These are phyloP conservation scores for Chrosomus eos DNA, from an alignment of 2,797 vertebrate species.

Conservation along the genomic window DNA sequence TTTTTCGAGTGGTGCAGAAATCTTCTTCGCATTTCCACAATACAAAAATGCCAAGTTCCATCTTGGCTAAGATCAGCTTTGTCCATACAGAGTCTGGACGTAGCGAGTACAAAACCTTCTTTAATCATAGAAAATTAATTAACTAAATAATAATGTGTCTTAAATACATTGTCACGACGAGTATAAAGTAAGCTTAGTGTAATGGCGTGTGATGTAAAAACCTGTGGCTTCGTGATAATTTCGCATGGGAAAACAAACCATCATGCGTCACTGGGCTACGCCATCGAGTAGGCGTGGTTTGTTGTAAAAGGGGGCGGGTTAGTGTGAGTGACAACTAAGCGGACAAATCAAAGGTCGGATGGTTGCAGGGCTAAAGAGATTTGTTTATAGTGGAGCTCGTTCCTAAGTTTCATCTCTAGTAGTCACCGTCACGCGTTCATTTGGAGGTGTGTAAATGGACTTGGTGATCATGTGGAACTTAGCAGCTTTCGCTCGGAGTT, in stretches of 20 bases:
- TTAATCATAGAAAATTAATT: neutral
- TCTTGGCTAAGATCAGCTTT: slow-evolving; percentile 93
- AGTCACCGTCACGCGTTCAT: neutral
- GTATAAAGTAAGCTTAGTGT: neutral
- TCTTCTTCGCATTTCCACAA: slow-evolving; percentile 69
- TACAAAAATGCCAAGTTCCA: slow-evolving; percentile 97
- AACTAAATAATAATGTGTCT: too few species aligned
- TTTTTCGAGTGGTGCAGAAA: neutral
- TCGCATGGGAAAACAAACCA: slow-evolving; percentile 9
- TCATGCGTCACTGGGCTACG: neutral
- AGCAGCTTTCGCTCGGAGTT: slow-evolving; percentile 35
- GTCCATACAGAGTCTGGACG: slow-evolving; percentile 85
- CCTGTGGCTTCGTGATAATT: slow-evolving; percentile 10
- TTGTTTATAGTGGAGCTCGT: slow-evolving; percentile 24
- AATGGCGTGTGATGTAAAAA: slow-evolving; percentile 26
- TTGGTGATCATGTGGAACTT: slow-evolving; percentile 33
- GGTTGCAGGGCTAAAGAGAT: neutral
- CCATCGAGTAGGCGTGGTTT: neutral
- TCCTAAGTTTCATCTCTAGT: neutral
- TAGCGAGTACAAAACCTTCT: slow-evolving; percentile 91
- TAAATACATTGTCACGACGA: neutral
- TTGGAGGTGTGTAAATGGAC: neutral
- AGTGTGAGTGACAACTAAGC: neutral
- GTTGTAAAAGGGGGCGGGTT: neutral
- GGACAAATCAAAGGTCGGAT: slow-evolving; percentile 57